Conservation (phyloP, 2,797 vertebrate species). For the Rhyacichthys aspro region DNA sequence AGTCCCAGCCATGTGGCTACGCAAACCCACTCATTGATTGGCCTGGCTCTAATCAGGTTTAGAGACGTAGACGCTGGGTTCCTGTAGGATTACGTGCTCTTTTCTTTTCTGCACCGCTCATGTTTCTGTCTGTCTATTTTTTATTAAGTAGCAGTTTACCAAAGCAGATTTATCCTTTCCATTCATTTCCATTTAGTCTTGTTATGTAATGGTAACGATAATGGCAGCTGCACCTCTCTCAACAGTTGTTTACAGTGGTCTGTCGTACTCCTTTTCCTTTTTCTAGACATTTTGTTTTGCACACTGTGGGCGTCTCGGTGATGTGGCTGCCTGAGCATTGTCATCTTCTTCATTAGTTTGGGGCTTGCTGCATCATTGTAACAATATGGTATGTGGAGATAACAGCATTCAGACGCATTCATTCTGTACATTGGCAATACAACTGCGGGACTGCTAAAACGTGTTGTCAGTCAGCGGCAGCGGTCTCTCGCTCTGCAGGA, state of each 20-base stretch:
- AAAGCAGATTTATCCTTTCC: background rate
- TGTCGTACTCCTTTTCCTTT: constrained; percentile 32
- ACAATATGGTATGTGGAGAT: constrained; percentile 70
- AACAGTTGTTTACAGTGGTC: constrained; percentile 30
- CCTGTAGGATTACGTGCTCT: constrained; percentile 59
- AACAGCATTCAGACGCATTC: constrained; percentile 62
- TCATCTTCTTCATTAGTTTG: constrained; percentile 61
- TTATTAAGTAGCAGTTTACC: no score
- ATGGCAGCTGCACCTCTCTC: constrained; percentile 25
- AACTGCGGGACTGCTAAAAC: constrained; percentile 34
- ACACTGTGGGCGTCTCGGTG: constrained; percentile 31
- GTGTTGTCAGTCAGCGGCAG: constrained; percentile 48
- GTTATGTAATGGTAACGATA: constrained; percentile 30
- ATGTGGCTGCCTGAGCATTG: constrained; percentile 47
- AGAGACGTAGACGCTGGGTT: constrained; percentile 52
- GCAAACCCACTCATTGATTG: constrained; percentile 60
- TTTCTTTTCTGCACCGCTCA: constrained; percentile 32
- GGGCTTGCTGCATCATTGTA: constrained; percentile 48
- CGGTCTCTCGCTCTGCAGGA: no score
- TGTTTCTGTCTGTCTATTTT: background rate
- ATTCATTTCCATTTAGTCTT: constrained; percentile 5
- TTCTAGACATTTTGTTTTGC: constrained; percentile 41
- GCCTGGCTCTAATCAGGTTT: constrained; percentile 72
- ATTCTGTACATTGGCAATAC: constrained; percentile 47
- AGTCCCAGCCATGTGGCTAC: constrained; percentile 15